A percentile compares a stretch with the other conserved stretches of the same genome.
These are phyloP conservation scores for Achroia grisella DNA, from an alignment of 1,140 invertebrate genomes.

Conservation along the genomic window DNA sequence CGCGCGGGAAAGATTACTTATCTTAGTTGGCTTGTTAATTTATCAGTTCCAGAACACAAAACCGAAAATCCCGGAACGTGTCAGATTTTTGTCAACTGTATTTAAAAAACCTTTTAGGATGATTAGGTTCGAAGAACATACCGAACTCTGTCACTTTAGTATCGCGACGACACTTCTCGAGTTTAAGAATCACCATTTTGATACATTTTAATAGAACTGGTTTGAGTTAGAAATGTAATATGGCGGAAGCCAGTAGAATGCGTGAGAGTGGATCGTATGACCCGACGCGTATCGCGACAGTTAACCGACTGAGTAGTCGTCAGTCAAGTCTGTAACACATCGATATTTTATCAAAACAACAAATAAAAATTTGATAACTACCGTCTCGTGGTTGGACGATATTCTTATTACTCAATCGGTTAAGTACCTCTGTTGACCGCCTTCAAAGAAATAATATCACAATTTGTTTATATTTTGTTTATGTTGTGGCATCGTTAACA, in stretches of 20 bases:
- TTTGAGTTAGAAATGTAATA: slow-evolving; percentile 7
- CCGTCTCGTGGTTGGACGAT: neutral
- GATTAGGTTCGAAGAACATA: slow-evolving; percentile 56
- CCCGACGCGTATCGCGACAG: slow-evolving; percentile 5
- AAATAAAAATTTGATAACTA: neutral
- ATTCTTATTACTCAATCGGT: neutral
- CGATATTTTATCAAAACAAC: too few relatives aligned
- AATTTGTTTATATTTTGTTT: neutral
- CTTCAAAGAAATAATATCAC: neutral
- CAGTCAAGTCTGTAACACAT: neutral
- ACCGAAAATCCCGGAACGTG: slow-evolving; percentile 34
- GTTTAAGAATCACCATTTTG: slow-evolving; percentile 54
- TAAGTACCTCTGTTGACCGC: neutral
- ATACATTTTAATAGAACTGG: slow-evolving; percentile 53
- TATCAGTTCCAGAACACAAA: slow-evolving; percentile 27
- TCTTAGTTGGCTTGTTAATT: slow-evolving; percentile 15
- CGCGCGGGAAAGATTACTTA: slow-evolving; percentile 5
- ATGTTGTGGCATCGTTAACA: neutral
- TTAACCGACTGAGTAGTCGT: slow-evolving; percentile 7
- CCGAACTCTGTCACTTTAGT: slow-evolving; percentile 45
- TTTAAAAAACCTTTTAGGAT: slow-evolving; percentile 66
- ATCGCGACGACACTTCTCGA: slow-evolving; percentile 28
- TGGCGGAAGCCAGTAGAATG: slow-evolving; percentile 12
- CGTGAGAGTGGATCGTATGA: neutral
- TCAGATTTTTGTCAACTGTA: slow-evolving; percentile 61